Evolutionary conservation across 1,140 invertebrate species (phyloP).

Genomic region (Hyles vespertilio): DNA sequence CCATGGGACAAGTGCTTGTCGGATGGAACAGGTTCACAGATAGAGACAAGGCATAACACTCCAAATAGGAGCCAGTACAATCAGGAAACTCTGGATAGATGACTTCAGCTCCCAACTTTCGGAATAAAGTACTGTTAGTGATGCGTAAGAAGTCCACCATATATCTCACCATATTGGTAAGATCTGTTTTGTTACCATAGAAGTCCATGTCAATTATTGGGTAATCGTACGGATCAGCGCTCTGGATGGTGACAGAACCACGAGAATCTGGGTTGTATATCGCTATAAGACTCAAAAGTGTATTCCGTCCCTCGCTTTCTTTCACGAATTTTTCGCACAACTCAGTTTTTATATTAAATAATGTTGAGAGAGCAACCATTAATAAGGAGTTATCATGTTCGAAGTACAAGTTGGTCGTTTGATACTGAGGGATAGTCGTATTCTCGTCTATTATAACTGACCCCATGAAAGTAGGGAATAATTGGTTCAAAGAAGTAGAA

Average conservation of each 20-base stretch:
- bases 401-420: conserved; percentile 2
- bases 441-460: neutral
- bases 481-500: neutral
- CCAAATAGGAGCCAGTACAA: conserved; percentile 6
- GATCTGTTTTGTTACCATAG: conserved; percentile 3
- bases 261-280: conserved; percentile 4
- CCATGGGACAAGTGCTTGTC: conserved; percentile 10
- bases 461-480: conserved; percentile 11
- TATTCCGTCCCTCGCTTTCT: neutral
- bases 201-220: conserved; percentile 2
- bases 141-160: conserved; percentile 6
- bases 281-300: conserved; percentile 1
- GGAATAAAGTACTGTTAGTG: conserved; percentile 5
- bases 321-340: conserved; percentile 1
- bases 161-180: conserved; percentile 5
- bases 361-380: neutral
- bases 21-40: neutral
- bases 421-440: conserved; percentile 1
- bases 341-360: conserved; percentile 1
- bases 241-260: conserved; percentile 4
- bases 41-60: conserved; percentile 3
- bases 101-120: neutral
- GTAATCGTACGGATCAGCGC: conserved; percentile 5
- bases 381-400: conserved; percentile 5
- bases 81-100: neutral